Evolutionary conservation across 92 coral and sea anemone species (phyloP).

Genomic region (Zoanthus sociatus): DNA sequence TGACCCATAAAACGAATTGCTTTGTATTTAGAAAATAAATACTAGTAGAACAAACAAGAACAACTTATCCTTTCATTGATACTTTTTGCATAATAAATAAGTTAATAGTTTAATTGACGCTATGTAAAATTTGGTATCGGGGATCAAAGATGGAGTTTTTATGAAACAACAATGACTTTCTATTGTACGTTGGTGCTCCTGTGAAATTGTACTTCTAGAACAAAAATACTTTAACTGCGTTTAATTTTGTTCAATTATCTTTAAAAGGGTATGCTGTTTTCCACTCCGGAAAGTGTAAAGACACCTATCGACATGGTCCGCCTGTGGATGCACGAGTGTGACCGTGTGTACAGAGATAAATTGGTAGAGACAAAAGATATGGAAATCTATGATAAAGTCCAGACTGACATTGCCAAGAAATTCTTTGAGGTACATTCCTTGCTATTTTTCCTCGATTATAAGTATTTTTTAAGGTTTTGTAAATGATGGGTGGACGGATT

Average conservation of each 20-base stretch:
- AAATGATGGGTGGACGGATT: too few relatives aligned
- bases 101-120: too few relatives aligned
- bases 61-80: too few relatives aligned
- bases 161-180: background rate
- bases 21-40: background rate
- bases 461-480: too few relatives aligned
- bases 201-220: background rate
- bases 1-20: background rate
- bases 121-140: too few relatives aligned
- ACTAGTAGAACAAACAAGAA: too few relatives aligned
- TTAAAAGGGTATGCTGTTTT: constrained; percentile 87
- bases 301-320: constrained; percentile 96
- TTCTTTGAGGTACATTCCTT: constrained; percentile 85
- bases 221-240: too few relatives aligned
- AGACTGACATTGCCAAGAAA: constrained; percentile 87
- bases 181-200: background rate
- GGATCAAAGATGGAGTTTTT: background rate
- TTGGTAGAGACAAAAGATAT: constrained; percentile 91
- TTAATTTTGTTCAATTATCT: background rate
- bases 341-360: constrained; percentile 97
- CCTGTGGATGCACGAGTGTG: constrained; percentile 99
- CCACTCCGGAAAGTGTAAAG: constrained; percentile 88
- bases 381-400: constrained; percentile 93
- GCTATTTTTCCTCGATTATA: background rate
- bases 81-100: too few relatives aligned